Evolutionary conservation across 2,888 invertebrate species (phyloP).

Genomic region (Parasteatoda lunata): DNA sequence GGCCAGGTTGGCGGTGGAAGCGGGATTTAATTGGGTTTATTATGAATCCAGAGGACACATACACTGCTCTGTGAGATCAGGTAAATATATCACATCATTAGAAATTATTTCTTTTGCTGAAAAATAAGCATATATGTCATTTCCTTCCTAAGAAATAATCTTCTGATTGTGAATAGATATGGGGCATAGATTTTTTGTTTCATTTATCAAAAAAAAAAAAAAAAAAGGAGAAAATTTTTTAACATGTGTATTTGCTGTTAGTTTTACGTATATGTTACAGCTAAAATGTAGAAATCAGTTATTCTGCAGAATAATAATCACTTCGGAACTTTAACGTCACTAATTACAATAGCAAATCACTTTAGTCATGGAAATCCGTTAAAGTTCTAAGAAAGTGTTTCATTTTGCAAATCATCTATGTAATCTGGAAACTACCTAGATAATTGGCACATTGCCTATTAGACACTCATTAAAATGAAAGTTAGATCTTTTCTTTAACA

Average conservation of each 20-base stretch:
- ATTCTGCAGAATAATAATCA: no score
- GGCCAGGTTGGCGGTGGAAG: conserved; percentile 94
- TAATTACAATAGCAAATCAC: no score
- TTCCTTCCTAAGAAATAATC: background rate
- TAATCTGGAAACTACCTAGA: no score
- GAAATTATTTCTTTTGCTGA: background rate
- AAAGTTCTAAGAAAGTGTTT: no score
- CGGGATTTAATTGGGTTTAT: conserved; percentile 99
- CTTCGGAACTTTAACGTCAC: no score
- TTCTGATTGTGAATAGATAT: background rate
- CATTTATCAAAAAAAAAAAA: background rate
- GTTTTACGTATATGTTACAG: background rate
- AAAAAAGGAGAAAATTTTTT: no score
- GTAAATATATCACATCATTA: conserved; percentile 77
- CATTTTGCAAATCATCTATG: no score
- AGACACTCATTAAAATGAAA: no score
- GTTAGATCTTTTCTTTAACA: no score
- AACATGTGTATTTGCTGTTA: background rate
- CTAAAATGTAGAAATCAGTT: no score
- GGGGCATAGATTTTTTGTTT: background rate
- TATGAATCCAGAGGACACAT: conserved; percentile 95
- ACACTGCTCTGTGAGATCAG: conserved; percentile 98
- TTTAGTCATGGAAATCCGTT: no score
- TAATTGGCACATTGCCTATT: no score
- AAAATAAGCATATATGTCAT: background rate